phyloP scores from a whole-genome alignment of 2,888 invertebrate species.

The Bombylius discolor region DNA sequence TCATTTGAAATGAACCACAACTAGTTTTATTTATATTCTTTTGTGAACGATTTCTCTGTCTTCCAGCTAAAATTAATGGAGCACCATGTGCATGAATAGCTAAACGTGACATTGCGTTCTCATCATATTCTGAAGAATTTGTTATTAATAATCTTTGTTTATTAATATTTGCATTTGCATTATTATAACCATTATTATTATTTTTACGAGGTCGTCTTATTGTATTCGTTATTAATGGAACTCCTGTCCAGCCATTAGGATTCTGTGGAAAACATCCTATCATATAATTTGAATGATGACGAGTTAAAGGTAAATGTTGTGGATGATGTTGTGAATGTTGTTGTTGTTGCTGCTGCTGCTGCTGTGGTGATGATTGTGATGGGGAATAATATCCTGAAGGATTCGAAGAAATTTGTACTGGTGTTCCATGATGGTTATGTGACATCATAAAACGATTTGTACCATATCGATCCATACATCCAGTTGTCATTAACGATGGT shows the following conservation, averaged over 20 bases:
- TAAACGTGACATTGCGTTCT: constrained; percentile 47
- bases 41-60: constrained; percentile 29
- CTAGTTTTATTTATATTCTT: background rate
- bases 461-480: constrained; percentile 7
- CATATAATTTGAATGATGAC: constrained; percentile 8
- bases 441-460: constrained; percentile 6
- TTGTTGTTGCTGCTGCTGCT: constrained; percentile 13
- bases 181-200: constrained; percentile 2
- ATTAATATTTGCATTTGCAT: background rate
- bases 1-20: background rate
- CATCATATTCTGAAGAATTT: constrained; percentile 17
- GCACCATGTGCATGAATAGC: constrained; percentile 76
- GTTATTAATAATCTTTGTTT: constrained; percentile 7
- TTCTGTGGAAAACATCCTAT: constrained; percentile 14
- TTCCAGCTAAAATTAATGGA: constrained; percentile 62
- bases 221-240: constrained; percentile 69
- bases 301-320: constrained; percentile 11
- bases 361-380: constrained; percentile 13
- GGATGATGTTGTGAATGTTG: constrained; percentile 14
- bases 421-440: constrained; percentile 1
- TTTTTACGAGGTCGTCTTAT: constrained; percentile 37
- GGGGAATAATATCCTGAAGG: background rate
- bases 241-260: constrained; percentile 59
- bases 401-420: background rate
- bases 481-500: constrained; percentile 2